These are phyloP conservation scores for Sebastes iracundus DNA, from an alignment of 2,797 vertebrate genomes.

Conservation along the genomic window DNA sequence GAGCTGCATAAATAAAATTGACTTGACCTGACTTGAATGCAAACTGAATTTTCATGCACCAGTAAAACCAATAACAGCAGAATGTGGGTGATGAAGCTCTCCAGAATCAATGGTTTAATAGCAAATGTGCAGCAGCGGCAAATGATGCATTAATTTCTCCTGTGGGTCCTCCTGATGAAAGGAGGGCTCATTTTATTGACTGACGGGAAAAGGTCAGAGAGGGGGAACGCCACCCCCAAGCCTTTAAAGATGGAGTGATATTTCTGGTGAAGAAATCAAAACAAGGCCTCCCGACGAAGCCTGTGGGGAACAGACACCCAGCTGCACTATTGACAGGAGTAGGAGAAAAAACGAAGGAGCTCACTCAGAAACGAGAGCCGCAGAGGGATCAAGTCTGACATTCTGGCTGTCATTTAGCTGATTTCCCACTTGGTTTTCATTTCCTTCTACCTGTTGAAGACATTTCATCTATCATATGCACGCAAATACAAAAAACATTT, in stretches of 20 bases:
- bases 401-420: constrained; percentile 50
- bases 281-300: constrained; percentile 60
- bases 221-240: constrained; percentile 44
- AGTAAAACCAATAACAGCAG: constrained; percentile 1
- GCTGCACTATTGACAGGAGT: constrained; percentile 48
- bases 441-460: constrained; percentile 19
- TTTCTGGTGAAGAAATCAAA: constrained; percentile 70
- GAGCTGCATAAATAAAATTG: background rate
- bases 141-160: constrained; percentile 51
- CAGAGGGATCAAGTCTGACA: constrained; percentile 44
- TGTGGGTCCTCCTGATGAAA: constrained; percentile 39
- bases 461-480: constrained; percentile 23
- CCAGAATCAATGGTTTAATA: constrained; percentile 20
- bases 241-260: constrained; percentile 59
- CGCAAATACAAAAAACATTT: constrained; percentile 8
- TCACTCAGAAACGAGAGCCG: constrained; percentile 21
- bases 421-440: constrained; percentile 37
- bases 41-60: background rate
- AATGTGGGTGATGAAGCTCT: background rate
- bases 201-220: constrained; percentile 66
- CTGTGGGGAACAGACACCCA: constrained; percentile 38
- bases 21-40: background rate
- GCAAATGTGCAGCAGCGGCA: constrained; percentile 34
- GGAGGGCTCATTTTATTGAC: constrained; percentile 63
- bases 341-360: constrained; percentile 3